Percentiles rank a stretch among this genome's conserved stretches.
These are phyloP conservation scores for Garra rufa DNA, from an alignment of 2,113 vertebrate genomes.

Conservation along the genomic window DNA sequence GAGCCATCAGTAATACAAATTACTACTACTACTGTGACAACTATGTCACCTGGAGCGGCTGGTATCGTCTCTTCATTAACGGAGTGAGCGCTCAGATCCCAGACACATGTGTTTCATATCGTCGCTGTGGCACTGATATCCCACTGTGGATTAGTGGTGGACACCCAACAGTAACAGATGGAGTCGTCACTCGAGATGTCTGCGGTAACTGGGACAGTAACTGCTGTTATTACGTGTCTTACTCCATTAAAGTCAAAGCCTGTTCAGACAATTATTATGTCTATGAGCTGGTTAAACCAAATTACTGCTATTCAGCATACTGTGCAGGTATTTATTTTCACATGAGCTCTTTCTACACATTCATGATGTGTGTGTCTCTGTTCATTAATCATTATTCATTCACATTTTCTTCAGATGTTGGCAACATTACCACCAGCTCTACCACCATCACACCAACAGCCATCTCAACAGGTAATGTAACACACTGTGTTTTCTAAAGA, in stretches of 20 bases:
- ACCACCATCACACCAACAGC: background rate
- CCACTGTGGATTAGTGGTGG: background rate
- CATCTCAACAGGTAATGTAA: background rate
- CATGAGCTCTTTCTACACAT: background rate
- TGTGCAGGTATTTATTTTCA: conserved; percentile 45
- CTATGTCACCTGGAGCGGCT: background rate
- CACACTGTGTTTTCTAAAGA: too few species aligned
- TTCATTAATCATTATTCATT: background rate
- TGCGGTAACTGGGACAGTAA: accelerated
- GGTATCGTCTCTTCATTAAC: background rate
- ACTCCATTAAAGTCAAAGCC: background rate
- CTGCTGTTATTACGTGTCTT: background rate
- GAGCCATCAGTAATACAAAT: background rate
- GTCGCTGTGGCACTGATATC: conserved; percentile 21
- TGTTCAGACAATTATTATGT: background rate
- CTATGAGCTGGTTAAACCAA: background rate
- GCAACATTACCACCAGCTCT: background rate
- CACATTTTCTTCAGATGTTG: background rate
- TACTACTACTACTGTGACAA: background rate
- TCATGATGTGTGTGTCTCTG: background rate
- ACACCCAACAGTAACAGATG: background rate
- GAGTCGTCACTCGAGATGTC: background rate
- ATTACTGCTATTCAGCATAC: conserved; percentile 13
- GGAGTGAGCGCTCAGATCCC: conserved; percentile 18
- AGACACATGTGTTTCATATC: conserved; percentile 36